Percentiles rank a stretch among this genome's conserved stretches.
Conservation (phyloP, 23 tunicate genomes). For the Aplidium turbinatum region DNA sequence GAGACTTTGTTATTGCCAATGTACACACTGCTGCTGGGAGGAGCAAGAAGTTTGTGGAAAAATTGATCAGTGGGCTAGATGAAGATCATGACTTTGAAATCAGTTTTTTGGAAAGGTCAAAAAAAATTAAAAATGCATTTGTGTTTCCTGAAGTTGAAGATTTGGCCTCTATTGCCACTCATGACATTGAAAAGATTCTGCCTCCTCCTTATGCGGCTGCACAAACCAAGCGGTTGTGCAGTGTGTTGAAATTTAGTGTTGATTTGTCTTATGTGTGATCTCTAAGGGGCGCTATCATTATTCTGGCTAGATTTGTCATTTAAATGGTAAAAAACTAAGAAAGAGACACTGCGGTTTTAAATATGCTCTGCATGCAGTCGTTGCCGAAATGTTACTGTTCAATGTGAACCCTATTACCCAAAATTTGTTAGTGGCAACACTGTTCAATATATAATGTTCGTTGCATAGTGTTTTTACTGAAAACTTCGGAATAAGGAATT, state of each 20-base stretch:
- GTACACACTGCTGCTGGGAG: slow-evolving; percentile 5
- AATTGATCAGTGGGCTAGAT: slow-evolving; percentile 1
- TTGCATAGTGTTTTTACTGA: no score
- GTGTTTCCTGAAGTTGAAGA: slow-evolving; percentile 18
- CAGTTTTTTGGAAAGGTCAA: slow-evolving; percentile 12
- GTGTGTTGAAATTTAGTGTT: slow-evolving; percentile 3
- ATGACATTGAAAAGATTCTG: slow-evolving; percentile 16
- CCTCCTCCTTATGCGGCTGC: slow-evolving; percentile 15
- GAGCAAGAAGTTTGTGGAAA: slow-evolving; percentile 5
- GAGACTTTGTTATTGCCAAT: slow-evolving; percentile 2
- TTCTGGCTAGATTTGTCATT: no score
- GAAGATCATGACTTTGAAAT: slow-evolving; percentile 15
- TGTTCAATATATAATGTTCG: no score
- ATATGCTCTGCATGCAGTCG: no score
- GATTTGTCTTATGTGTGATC: no score
- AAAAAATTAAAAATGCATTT: slow-evolving; percentile 10
- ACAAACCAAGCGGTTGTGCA: background rate
- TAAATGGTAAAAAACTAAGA: no score
- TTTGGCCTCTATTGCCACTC: background rate
- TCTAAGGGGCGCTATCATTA: no score
- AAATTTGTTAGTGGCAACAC: no score
- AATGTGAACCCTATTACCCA: no score
- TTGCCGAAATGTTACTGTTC: no score
- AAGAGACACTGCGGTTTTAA: no score
- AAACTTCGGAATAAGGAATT: no score